These are phyloP conservation scores for Tinamus guttatus DNA, from an alignment of 2,113 vertebrate genomes.

Conservation along the genomic window DNA sequence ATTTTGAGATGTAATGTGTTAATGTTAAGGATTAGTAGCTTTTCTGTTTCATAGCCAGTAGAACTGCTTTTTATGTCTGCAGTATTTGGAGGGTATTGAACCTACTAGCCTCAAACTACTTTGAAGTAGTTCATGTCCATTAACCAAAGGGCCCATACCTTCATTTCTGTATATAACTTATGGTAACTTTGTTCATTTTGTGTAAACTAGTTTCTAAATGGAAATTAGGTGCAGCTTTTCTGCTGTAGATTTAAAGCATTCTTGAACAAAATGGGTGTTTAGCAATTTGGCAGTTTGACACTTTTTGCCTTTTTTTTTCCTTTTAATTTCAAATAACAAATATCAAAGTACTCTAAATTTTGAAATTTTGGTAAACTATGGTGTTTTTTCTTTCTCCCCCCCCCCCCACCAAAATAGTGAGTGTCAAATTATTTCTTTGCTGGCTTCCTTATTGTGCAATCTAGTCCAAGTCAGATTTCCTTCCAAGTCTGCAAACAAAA, in stretches of 20 bases:
- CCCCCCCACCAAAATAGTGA: conserved; percentile 19
- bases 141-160: not conserved
- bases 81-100: not conserved
- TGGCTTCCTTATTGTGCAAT: conserved; percentile 28
- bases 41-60: not conserved
- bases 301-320: not conserved
- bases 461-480: conserved; percentile 25
- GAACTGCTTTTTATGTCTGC: not conserved
- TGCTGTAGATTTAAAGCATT: not conserved
- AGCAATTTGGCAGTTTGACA: not conserved
- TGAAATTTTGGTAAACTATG: not conserved
- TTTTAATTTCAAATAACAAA: conserved; percentile 1
- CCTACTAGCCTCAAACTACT: not conserved
- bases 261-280: not conserved
- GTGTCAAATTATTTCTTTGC: conserved; percentile 33
- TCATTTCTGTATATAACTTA: not conserved
- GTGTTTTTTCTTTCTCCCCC: not conserved
- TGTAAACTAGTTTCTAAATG: not conserved
- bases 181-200: not conserved
- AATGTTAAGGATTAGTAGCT: not conserved
- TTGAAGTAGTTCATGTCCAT: not conserved
- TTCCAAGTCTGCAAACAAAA: conserved; percentile 56
- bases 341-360: not conserved
- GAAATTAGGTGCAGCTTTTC: not conserved
- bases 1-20: not conserved